phyloP scores from a whole-genome alignment of 2,888 invertebrate genomes.

The Siphlonurus alternatus region DNA sequence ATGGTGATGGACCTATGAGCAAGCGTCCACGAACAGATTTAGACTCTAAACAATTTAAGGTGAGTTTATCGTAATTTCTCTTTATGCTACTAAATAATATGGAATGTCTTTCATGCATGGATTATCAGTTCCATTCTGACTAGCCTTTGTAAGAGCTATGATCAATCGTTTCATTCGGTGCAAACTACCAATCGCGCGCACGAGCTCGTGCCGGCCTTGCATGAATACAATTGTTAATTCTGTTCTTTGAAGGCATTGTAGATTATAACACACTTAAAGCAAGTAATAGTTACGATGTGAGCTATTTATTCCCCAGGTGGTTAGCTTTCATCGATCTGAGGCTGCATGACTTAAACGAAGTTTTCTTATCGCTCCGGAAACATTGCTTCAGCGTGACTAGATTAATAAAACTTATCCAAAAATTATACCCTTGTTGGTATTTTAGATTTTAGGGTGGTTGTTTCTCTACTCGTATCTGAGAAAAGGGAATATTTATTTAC shows the following conservation, averaged over 20 bases:
- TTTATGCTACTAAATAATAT: not conserved
- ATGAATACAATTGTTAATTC: no score
- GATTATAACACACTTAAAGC: no score
- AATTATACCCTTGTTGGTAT: not conserved
- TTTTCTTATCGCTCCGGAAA: not conserved
- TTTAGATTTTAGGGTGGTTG: no score
- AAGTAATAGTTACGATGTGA: no score
- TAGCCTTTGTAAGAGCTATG: no score
- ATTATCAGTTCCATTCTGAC: not conserved
- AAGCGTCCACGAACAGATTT: slow-evolving; percentile 30
- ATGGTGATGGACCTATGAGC: slow-evolving; percentile 41
- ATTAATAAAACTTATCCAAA: not conserved
- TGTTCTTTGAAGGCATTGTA: no score
- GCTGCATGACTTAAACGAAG: not conserved
- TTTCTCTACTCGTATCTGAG: no score
- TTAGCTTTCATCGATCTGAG: not conserved
- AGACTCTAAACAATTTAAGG: slow-evolving; percentile 28
- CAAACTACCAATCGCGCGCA: no score
- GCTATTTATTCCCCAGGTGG: not conserved
- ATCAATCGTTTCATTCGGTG: no score
- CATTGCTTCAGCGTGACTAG: not conserved
- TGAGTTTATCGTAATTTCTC: slow-evolving; percentile 19
- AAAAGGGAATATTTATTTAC: no score
- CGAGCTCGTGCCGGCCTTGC: no score
- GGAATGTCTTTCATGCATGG: not conserved